Evolutionary conservation across 2,113 vertebrate species (phyloP).

Genomic region (Phalacrocorax carbo): DNA sequence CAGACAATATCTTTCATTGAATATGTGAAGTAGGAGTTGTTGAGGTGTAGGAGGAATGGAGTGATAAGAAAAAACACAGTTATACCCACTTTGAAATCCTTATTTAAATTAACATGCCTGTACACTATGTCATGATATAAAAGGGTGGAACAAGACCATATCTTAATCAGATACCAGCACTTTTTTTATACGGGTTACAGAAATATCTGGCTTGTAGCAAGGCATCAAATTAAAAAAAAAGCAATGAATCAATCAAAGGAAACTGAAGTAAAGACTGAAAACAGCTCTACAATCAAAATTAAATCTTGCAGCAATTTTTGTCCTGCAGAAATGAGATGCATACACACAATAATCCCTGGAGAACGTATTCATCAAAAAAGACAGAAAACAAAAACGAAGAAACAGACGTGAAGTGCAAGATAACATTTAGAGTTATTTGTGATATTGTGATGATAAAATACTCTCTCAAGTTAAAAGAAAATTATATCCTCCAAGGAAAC

Average conservation of each 20-base stretch:
- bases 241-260: neutral
- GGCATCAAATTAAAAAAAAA: neutral
- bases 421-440: slow-evolving; percentile 39
- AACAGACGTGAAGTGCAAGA: neutral
- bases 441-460: slow-evolving; percentile 3
- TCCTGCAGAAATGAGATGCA: neutral
- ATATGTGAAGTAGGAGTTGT: neutral
- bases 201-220: neutral
- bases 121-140: neutral
- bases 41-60: neutral
- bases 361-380: slow-evolving; percentile 10
- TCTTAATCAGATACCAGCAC: neutral
- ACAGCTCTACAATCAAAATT: slow-evolving; percentile 14
- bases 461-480: slow-evolving; percentile 28
- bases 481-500: slow-evolving; percentile 38
- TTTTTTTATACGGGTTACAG: neutral
- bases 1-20: neutral
- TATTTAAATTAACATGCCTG: neutral
- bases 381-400: slow-evolving; percentile 19
- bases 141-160: neutral
- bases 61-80: neutral
- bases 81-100: neutral
- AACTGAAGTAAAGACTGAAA: neutral
- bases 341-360: neutral
- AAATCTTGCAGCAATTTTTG: slow-evolving; percentile 1